Base-by-base conservation (phyloP, 1,140 invertebrate genomes). In the Brachionus koreanus region DNA sequence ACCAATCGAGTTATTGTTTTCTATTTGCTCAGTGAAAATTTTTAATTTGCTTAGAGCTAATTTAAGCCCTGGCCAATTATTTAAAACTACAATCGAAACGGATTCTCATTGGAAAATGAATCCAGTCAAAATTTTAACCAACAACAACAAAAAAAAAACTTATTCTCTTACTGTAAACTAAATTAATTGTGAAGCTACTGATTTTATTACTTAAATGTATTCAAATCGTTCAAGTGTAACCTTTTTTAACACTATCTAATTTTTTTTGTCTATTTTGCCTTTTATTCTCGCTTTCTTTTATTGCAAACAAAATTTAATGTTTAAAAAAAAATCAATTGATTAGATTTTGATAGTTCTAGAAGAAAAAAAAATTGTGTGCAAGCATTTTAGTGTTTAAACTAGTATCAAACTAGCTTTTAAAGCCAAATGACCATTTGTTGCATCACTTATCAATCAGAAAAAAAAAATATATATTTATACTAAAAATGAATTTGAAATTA, bases 191-290 rank as follows among this genome's bases (percentile, higher is more conserved):
- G 25, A 25, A 29, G 5, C 19, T 74, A 3, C 69, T 29, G 29
- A 29, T 46, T 74, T 74, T 74, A 25, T 74, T 49, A 25, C 43
- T 25, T 74, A 2, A 25, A 35, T 46, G 3, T 12, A 23, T 13
- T 5, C 19, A 46, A 46, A 74, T 74, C 69, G 25, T 46, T 74
- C 69, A 46, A 74, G 39, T 74, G 69, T 74, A 74, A 74, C 43
- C 19, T 25, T 74, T 46, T n/a, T 74, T 43, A 74, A 46, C 42
- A 74, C 25, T 46, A 46, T 46, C 16, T 72, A 16, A 2, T 57
- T 57, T 19, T 5, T 57, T 57, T 72, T 39, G 42, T 43, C 1
- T 46, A 16, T 19, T 33, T 74, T 46, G 46, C 43, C 43, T 74
- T 74, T 74, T 74, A 29, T 74, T 74, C 39, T 46, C 23, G 23